Conservation (phyloP, 2,113 vertebrate species). For the Pandion haliaetus region DNA sequence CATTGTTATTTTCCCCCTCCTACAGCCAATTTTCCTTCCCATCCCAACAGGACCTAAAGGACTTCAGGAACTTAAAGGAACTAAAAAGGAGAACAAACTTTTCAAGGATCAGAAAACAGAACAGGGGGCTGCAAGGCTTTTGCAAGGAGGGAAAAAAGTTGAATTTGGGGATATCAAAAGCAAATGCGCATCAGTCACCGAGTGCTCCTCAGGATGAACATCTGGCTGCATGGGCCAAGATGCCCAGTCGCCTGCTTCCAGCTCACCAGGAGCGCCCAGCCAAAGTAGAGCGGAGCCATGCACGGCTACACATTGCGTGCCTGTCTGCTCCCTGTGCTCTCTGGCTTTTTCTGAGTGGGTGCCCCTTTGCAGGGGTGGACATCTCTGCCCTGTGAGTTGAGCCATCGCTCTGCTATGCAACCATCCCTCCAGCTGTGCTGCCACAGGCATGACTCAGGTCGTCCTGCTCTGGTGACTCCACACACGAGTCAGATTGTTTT, state of each 20-base stretch:
- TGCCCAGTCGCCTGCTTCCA: background rate
- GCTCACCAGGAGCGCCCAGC: background rate
- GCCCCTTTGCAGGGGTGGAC: background rate
- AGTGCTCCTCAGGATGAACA: background rate
- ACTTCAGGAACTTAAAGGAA: background rate
- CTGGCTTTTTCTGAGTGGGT: background rate
- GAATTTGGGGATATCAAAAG: background rate
- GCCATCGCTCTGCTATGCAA: background rate
- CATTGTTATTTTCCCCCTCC: background rate
- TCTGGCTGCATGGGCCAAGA: background rate
- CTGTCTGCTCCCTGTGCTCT: background rate
- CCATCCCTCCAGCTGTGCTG: background rate
- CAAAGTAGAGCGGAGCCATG: background rate
- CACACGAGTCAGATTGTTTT: background rate
- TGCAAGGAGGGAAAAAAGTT: background rate
- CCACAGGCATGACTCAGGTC: background rate
- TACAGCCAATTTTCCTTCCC: background rate
- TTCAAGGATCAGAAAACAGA: background rate
- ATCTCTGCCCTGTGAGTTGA: background rate
- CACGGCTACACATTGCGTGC: background rate
- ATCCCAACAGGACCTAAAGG: background rate
- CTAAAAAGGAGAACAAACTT: background rate
- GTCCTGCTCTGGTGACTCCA: background rate
- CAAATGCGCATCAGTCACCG: accelerated
- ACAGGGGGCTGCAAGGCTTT: background rate